A percentile compares a stretch with the other conserved stretches of the same genome.
Conservation (phyloP, 2,113 vertebrate species). For the Nerophis ophidion region DNA sequence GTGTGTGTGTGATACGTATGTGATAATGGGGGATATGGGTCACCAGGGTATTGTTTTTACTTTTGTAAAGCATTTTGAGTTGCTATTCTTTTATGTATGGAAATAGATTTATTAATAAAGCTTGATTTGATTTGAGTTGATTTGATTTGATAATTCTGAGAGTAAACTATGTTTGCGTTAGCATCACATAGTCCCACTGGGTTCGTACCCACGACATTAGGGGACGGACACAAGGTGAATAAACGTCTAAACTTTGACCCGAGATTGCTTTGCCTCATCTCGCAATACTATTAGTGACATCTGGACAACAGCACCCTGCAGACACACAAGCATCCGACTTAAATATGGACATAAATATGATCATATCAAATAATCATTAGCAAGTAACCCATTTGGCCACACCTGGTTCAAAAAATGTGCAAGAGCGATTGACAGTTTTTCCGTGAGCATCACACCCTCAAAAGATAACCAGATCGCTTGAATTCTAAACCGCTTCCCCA, state of each 20-base stretch:
- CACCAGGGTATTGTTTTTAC: too few species aligned
- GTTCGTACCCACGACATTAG: not conserved
- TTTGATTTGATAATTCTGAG: not conserved
- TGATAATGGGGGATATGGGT: too few species aligned
- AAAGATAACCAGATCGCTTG: not conserved
- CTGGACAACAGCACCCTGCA: not conserved
- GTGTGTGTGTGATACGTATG: too few species aligned
- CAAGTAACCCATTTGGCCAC: not conserved
- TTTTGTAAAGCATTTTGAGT: too few species aligned
- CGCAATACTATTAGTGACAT: not conserved
- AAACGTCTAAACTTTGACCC: too few species aligned
- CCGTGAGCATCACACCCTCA: not conserved
- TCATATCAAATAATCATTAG: not conserved
- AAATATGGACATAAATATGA: not conserved
- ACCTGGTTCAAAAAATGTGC: not conserved
- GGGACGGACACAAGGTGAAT: too few species aligned
- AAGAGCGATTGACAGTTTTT: not conserved
- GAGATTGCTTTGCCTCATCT: too few species aligned
- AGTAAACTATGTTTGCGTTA: not conserved
- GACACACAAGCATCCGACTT: not conserved
- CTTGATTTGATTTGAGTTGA: too few species aligned
- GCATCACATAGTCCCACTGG: not conserved
- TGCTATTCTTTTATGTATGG: too few species aligned
- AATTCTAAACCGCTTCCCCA: not conserved
- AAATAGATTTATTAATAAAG: too few species aligned